A percentile compares a stretch with the other conserved stretches of the same genome.
phyloP scores from a whole-genome alignment of 2,888 invertebrate species.

The Balanococcus diminutus region DNA sequence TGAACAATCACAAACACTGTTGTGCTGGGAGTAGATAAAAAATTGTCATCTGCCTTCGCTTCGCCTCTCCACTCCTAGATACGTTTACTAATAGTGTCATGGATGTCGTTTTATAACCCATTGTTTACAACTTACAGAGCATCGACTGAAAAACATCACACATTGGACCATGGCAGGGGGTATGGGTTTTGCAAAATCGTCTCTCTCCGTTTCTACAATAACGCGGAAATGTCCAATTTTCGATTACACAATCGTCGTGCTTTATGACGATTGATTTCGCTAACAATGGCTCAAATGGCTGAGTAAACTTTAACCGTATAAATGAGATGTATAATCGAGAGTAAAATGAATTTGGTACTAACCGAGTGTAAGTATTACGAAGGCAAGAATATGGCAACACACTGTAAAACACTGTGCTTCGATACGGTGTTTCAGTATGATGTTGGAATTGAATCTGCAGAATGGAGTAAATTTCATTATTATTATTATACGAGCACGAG shows the following conservation, averaged over 20 bases:
- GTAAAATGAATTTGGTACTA: background rate
- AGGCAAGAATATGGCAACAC: slow-evolving; percentile 39
- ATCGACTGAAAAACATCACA: background rate
- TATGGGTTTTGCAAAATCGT: slow-evolving; percentile 11
- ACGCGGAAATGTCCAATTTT: slow-evolving; percentile 20
- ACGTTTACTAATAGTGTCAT: slow-evolving; percentile 1
- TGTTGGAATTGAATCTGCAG: background rate
- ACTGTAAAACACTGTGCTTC: slow-evolving; percentile 34
- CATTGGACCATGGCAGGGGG: background rate
- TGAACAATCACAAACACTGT: background rate
- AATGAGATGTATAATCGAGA: background rate
- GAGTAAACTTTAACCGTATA: background rate
- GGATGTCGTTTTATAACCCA: slow-evolving; percentile 19
- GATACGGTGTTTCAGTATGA: slow-evolving; percentile 29
- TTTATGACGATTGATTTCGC: slow-evolving; percentile 15
- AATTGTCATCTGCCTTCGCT: background rate
- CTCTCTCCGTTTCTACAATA: background rate
- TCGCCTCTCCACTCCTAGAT: too few relatives aligned
- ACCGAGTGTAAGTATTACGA: slow-evolving; percentile 14
- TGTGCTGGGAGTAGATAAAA: background rate
- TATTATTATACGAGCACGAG: background rate
- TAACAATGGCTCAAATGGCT: background rate
- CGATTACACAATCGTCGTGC: slow-evolving; percentile 8
- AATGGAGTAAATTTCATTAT: background rate
- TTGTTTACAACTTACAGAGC: background rate